Evolutionary conservation across 2,888 invertebrate species (phyloP).

Genomic region (Ethmia dodecea): DNA sequence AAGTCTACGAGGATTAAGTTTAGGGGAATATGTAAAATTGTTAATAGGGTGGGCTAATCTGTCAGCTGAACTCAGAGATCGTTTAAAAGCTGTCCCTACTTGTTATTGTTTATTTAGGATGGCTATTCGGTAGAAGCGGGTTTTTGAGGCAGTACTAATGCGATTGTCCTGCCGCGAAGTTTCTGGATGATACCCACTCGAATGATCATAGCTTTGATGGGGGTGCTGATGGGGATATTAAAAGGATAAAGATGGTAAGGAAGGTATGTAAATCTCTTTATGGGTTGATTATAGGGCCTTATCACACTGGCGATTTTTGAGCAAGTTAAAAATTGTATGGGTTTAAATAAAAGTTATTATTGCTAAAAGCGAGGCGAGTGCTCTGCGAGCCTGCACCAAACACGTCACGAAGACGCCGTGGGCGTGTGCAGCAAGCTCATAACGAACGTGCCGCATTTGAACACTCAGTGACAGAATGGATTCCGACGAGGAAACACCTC

Average conservation of each 20-base stretch:
- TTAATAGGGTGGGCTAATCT: constrained; percentile 66
- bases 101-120: constrained; percentile 77
- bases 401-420: too few species aligned
- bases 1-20: constrained; percentile 13
- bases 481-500: too few species aligned
- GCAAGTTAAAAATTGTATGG: too few species aligned
- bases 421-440: too few species aligned
- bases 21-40: constrained; percentile 28
- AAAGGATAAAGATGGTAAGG: background rate
- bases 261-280: background rate
- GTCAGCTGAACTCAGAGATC: constrained; percentile 73
- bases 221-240: background rate
- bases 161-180: constrained; percentile 64
- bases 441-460: too few species aligned
- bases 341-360: too few species aligned
- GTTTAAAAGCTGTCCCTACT: constrained; percentile 68
- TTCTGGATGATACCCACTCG: constrained; percentile 37
- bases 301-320: too few species aligned
- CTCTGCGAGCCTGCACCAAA: too few species aligned
- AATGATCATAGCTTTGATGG: constrained; percentile 16
- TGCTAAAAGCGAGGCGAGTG: too few species aligned
- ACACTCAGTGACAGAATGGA: too few species aligned
- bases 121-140: constrained; percentile 64
- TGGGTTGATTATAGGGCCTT: too few species aligned
- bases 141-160: constrained; percentile 71